Evolutionary conservation across 2,888 invertebrate genomes (phyloP), one percentile per base, ranked within the genome.

Genomic region (Alsophila aescularia): DNA sequence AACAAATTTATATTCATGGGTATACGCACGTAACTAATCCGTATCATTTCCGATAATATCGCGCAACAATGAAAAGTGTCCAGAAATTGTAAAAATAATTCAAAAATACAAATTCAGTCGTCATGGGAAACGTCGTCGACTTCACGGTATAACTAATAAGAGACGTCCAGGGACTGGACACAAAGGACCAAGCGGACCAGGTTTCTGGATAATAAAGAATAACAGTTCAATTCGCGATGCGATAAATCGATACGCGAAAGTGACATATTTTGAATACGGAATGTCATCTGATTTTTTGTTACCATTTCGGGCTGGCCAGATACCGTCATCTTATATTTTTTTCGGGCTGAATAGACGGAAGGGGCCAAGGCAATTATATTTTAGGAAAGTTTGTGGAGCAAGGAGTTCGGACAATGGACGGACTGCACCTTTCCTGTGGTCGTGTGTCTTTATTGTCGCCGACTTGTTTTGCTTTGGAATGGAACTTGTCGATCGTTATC

Each of bases 201-300:
- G 69, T 10, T n/a, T 15, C 43, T 51, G 36, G 42, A 16, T 36
- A 24, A 62, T 56, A 58, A 52, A 73, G 71, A 72, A 69, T 50
- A 73, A 80, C 79, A 77, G 70, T 77, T 74, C 79, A 77, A 84
- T 85, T 81, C 77, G 80, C 67, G 67, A 74, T 77, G 79, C 83
- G 82, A 83, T 83, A 86, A 82, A 83, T 89, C 86, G 87, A 83
- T 81, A 81, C 80, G 65, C 73, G 77, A 87, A 85, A 85, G 82
- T 88, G 88, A 90, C 90, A 83, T 85, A 86, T 90, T 91, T 91
- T 90, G 90, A 90, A 90, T 90, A 88, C 75, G 72, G 70, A 81
- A 81, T 71, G 86, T 82, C 83, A 84, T 85, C 78, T 80, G 66
- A 61, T 72, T 73, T 81, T 79, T 78, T 78, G 62, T 74, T 78